Evolutionary conservation across 2,113 vertebrate genomes (phyloP).

Genomic region (Leuciscus idus): DNA sequence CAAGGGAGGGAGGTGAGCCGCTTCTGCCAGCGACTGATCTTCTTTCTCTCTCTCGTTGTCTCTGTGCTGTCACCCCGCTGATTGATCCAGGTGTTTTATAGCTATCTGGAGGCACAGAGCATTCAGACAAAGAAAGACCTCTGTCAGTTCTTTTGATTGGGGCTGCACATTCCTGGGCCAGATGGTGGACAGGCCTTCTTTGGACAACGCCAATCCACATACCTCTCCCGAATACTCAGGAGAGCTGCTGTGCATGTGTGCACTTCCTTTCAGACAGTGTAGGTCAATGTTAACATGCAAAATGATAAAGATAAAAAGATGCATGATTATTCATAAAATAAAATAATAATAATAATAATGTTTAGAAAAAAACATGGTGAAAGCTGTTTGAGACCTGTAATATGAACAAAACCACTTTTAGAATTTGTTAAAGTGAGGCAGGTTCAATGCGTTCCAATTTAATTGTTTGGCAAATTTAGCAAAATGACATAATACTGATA

Average conservation of each 20-base stretch:
- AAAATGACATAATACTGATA: neutral
- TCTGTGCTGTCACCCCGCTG: conserved; percentile 87
- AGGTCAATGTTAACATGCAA: conserved; percentile 20
- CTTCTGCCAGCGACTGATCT: conserved; percentile 81
- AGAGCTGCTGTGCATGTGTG: conserved; percentile 25
- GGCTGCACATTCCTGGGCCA: conserved; percentile 84
- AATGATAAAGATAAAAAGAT: neutral
- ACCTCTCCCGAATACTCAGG: conserved; percentile 64
- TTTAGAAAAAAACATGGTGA: neutral
- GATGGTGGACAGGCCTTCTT: conserved; percentile 83
- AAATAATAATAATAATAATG: no score
- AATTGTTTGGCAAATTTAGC: no score
- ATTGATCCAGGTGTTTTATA: conserved; percentile 91
- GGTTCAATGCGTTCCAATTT: neutral
- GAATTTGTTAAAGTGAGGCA: neutral
- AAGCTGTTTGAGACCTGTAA: neutral
- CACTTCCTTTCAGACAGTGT: neutral
- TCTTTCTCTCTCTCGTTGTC: conserved; percentile 68
- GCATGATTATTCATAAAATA: neutral
- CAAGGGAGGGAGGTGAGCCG: conserved; percentile 54
- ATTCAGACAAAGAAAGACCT: conserved; percentile 81
- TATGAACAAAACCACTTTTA: neutral
- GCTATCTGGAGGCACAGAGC: conserved; percentile 84
- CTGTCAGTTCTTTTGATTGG: conserved; percentile 87
- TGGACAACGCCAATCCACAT: conserved; percentile 73